A percentile compares a stretch with the other conserved stretches of the same genome.
phyloP scores from a whole-genome alignment of 1,140 invertebrate genomes.

The Conus betulinus region DNA sequence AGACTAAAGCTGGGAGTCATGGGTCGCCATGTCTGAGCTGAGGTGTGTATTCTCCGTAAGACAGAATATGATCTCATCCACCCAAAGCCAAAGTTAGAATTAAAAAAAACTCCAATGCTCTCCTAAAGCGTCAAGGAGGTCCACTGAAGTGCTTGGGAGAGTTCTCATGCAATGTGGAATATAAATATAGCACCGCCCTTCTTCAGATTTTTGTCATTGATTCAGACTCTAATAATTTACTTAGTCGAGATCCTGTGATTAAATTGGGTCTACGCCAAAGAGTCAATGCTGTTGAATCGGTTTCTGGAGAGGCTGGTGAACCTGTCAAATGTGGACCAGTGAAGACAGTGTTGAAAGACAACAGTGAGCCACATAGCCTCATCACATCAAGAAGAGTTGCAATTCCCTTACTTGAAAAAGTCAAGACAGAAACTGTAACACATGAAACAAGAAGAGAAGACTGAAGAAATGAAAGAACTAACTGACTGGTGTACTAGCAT shows the following conservation, averaged over 20 bases:
- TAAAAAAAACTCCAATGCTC: too few species aligned
- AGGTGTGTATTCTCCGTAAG: too few species aligned
- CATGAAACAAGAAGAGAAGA: conserved; percentile 32
- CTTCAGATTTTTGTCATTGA: neutral
- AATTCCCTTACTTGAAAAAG: conserved; percentile 36
- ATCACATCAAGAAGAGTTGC: conserved; percentile 28
- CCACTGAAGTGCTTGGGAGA: too few species aligned
- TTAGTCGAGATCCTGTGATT: neutral
- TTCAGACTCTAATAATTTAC: neutral
- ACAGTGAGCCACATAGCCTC: conserved; percentile 27
- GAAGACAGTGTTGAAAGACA: neutral
- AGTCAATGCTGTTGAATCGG: neutral
- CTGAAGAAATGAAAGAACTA: conserved; percentile 34
- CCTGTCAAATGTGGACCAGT: neutral
- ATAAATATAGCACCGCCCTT: too few species aligned
- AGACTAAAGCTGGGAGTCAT: too few species aligned
- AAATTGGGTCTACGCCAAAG: neutral
- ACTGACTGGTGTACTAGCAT: conserved; percentile 25
- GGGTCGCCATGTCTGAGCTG: too few species aligned
- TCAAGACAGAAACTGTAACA: conserved; percentile 34
- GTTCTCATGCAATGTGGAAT: too few species aligned
- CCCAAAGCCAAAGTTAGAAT: too few species aligned
- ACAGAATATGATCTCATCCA: too few species aligned
- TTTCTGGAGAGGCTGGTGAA: too few species aligned
- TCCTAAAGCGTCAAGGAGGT: too few species aligned